Conservation (phyloP, 92 coral and sea anemone species). For the Meandrina meandrites region DNA sequence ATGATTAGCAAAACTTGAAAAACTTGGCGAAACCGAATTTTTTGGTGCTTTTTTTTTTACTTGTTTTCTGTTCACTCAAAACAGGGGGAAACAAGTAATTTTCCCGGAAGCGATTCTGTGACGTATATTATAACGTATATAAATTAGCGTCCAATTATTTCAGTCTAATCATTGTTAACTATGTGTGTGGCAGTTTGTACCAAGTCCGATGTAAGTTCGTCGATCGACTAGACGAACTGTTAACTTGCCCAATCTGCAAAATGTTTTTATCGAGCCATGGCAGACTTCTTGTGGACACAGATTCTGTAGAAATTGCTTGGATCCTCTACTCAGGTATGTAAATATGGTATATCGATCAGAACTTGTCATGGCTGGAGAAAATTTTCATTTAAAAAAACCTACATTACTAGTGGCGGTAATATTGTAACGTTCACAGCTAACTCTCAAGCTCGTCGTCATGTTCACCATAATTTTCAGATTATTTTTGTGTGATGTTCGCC, state of each 20-base stretch:
- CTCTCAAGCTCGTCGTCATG: no score
- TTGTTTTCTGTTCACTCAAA: no score
- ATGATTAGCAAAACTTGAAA: no score
- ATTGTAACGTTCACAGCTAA: neutral
- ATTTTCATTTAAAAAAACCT: no score
- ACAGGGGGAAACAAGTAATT: neutral
- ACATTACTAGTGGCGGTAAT: no score
- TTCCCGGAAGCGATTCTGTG: no score
- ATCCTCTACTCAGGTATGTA: slow-evolving; percentile 16
- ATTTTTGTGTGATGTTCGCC: no score
- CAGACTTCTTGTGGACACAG: slow-evolving; percentile 45
- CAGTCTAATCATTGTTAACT: neutral
- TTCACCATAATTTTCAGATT: no score
- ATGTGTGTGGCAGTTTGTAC: neutral
- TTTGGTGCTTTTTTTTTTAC: no score
- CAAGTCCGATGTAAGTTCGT: neutral
- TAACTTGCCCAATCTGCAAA: slow-evolving; percentile 26
- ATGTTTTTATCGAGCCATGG: slow-evolving; percentile 32
- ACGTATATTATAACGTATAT: no score
- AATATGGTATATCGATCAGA: neutral
- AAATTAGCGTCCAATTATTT: no score
- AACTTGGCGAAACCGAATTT: no score
- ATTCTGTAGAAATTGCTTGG: slow-evolving; percentile 30
- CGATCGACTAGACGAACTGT: slow-evolving; percentile 3
- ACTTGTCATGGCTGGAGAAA: neutral